Base-by-base conservation (phyloP, 2,797 vertebrate species). In the Meda fulgida region DNA sequence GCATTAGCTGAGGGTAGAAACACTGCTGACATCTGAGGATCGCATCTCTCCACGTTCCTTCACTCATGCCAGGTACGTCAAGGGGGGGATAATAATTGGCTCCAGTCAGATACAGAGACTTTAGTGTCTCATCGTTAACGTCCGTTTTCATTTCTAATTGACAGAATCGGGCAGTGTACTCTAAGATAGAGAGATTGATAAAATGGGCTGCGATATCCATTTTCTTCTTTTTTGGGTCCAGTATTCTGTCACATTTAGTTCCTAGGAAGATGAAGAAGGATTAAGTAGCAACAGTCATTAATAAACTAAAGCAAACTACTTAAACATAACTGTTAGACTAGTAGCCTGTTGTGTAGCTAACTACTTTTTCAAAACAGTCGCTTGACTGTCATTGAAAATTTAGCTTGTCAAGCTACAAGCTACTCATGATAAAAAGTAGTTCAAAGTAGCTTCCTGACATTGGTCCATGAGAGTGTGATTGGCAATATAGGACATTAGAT, bases 401-500 rank as follows among this genome's bases (percentile, higher is more conserved):
- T 11, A 73, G 18, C 29, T 34, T 53, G 48, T 34, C 48, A 75
- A 53, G 29, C 18, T 48, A 29, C 43, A 19, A 4, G n/a, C n/a
- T n/a, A n/a, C n/a, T n/a, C n/a, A n/a, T n/a, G n/a, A n/a, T n/a
- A n/a, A n/a, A n/a, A n/a, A n/a, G n/a, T n/a, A n/a, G 58, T 58
- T 40, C 9, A 77, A 38, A 77, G 23, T 38, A 16, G 13, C 8
- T 40, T 60, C 23, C 53, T 9, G 23, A 60, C 53, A 40, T 18
- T 40, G 36, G 81, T 77, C 80, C 87, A 89, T 88, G 86, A 81
- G 71, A 67, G 87, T 34, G 58, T 91, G 92, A 94, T 87, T 93
- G 93, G 92, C 92, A 93, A 89, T 84, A 82, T n/a, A 80, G 89
- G 88, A 90, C 81, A 87, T 89, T 81, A 90, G 84, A 92, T 80